Percentiles rank a stretch among this genome's conserved stretches.
Conservation (phyloP, 2,888 invertebrate genomes). For the Rhodophaea formosa region DNA sequence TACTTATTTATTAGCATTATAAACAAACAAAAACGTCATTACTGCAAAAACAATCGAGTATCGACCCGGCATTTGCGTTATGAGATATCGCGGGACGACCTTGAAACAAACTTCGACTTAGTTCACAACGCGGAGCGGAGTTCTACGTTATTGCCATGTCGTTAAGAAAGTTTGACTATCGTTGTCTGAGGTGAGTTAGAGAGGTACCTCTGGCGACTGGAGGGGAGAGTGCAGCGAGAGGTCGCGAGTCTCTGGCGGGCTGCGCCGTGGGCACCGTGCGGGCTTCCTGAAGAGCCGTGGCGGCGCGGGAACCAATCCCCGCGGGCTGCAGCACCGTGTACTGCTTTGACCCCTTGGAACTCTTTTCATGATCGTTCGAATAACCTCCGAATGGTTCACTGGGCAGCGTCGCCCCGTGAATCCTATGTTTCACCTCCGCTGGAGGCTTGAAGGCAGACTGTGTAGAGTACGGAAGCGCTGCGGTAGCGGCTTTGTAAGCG, state of each 20-base stretch:
- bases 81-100: conserved; percentile 62
- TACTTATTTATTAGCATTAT: conserved; percentile 6
- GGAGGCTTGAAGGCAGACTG: conserved; percentile 91
- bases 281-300: conserved; percentile 89
- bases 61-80: conserved; percentile 45
- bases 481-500: conserved; percentile 78
- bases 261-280: conserved; percentile 77
- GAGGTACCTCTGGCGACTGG: conserved; percentile 87
- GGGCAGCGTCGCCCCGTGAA: conserved; percentile 64
- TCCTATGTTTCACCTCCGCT: conserved; percentile 82
- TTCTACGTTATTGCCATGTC: conserved; percentile 68
- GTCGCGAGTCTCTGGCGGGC: conserved; percentile 73
- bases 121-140: conserved; percentile 67
- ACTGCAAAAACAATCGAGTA: conserved; percentile 40
- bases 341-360: conserved; percentile 84
- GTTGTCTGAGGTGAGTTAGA: conserved; percentile 54
- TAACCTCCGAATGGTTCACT: conserved; percentile 90
- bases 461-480: conserved; percentile 84
- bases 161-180: conserved; percentile 73
- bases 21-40: conserved; percentile 21
- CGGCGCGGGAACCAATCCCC: conserved; percentile 89
- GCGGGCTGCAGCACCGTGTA: conserved; percentile 94
- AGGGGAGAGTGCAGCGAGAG: conserved; percentile 84
- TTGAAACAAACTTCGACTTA: conserved; percentile 75
- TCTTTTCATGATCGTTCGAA: conserved; percentile 78